Evolutionary conservation across 1,140 invertebrate genomes (phyloP), one percentile per base, ranked within the genome.

Genomic region (Halesus radiatus): DNA sequence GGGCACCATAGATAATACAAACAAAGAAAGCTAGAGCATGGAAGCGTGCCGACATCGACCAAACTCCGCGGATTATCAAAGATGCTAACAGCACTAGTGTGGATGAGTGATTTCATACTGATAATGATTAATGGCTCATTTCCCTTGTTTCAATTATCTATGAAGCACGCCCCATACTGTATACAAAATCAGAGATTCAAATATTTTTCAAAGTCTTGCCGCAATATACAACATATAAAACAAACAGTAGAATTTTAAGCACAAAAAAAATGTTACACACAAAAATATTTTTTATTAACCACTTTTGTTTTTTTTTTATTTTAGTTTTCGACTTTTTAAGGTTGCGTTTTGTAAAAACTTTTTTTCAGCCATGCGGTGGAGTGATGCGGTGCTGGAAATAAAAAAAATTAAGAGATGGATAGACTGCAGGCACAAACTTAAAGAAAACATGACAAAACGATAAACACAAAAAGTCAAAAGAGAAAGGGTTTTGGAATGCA

Each of bases 321-420:
- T 45, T 45, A 45, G 37, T 13, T 13, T 45, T 45, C 7, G 37
- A 45, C 37, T 50, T 54, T 64, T 56, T 37, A 62, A 62, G 74
- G 54, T 76, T 76, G 72, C 45, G 68, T 52, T 72, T 79, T 77
- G 37, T 45, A 13, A 52, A 82, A 79, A 80, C 54, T 76, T 54
- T 79, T n/a, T 80, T 80, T 83, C 81, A 83, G 73, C 81, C 81
- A 83, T 83, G 81, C 81, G 81, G 79, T 79, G 81, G 79, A 79
- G 76, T 76, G 60, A 79, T 58, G 60, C 23, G 76, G 81, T 83
- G 81, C 81, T 83, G 81, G 58, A 83, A 83, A 70, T 45, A 83
- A 58, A 80, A 83, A 83, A 81, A 80, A 83, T 50, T 80, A 79
- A 83, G 62, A 78, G 32, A 83, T 80, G 79, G 68, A 83, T 72